Percentiles rank a stretch among this genome's conserved stretches.
These are phyloP conservation scores for Osmerus eperlanus DNA, from an alignment of 2,113 vertebrate species.

Conservation along the genomic window DNA sequence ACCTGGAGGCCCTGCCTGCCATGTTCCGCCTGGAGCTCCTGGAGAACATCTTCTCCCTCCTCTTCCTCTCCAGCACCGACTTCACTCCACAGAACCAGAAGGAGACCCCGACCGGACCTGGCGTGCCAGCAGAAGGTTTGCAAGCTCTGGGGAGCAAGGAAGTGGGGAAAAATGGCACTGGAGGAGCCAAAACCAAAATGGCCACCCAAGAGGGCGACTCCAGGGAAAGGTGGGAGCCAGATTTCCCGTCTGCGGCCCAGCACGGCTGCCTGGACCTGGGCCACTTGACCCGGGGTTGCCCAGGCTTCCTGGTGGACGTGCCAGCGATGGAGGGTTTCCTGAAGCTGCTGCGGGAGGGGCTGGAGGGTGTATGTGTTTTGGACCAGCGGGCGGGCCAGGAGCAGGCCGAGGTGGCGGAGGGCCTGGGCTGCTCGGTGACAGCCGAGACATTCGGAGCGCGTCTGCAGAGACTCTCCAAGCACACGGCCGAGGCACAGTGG, in stretches of 20 bases:
- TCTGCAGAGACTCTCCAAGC: slow-evolving; percentile 82
- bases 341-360: slow-evolving; percentile 78
- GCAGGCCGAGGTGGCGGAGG: slow-evolving; percentile 66
- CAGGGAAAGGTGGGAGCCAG: slow-evolving; percentile 4
- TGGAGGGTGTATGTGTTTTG: slow-evolving; percentile 82
- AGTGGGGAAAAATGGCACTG: not conserved
- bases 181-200: not conserved
- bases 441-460: slow-evolving; percentile 76
- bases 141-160: slow-evolving; percentile 4
- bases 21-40: slow-evolving; percentile 89
- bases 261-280: slow-evolving; percentile 71
- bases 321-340: slow-evolving; percentile 81
- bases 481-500: slow-evolving; percentile 93
- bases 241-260: slow-evolving; percentile 3
- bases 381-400: slow-evolving; percentile 67
- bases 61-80: slow-evolving; percentile 86
- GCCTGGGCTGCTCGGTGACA: slow-evolving; percentile 74
- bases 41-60: slow-evolving; percentile 96
- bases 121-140: not conserved
- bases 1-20: slow-evolving; percentile 79
- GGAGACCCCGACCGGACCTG: slow-evolving; percentile 17
- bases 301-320: slow-evolving; percentile 84
- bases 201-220: not conserved
- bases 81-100: slow-evolving; percentile 60
- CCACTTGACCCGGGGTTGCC: slow-evolving; percentile 73